Base-by-base conservation (phyloP, 2,888 invertebrate genomes). In the Sinelater perroti region DNA sequence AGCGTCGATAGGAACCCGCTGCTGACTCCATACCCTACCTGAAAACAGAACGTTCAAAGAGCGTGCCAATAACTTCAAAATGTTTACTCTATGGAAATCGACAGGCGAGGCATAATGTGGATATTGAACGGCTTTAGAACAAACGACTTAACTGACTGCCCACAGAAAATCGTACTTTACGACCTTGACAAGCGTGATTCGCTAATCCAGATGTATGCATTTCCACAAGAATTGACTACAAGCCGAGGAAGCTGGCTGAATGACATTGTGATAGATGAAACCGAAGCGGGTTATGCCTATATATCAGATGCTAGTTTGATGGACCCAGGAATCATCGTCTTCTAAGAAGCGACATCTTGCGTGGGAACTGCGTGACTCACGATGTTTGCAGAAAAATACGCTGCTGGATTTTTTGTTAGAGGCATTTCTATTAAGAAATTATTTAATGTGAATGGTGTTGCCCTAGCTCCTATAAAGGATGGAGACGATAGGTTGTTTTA, bases 311-410 rank as follows among this genome's bases (percentile, higher is more conserved):
- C 82, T 68, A 85, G 85, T 68, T 80, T 79, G 2, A 77, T 80
- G 1, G 87, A 88, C 73, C 88, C 89, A 1, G 89, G 89, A 21
- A 83, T 90, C 53, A 84, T 90, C 45, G 86, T 90, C n/a, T 89
- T 86, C 76, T 85, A 78, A 84, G 47, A 76, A 78, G 46, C 82
- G 86, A 66, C 83, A 85, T 63, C 83, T 81, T 50, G 83, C 87
- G n/a, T 67, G 89, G 88, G 89, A 88, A 74, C 72, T 89, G 30
- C 82, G 86, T 87, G 89, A 69, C 77, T 77, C 16, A 84, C 87
- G 1, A 89, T 89, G 89, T 80, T 79, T 54, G 82, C 85, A 1
- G 82, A 83, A 40, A 64, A 77, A 0, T 82, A 85, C 26, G 86
- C 86, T 0, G 77, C 83, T 0, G 73, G 80, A 49, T 86, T 88